These are phyloP conservation scores for Drosophila mercatorum DNA, from an alignment of 2,888 invertebrate genomes.

Conservation along the genomic window DNA sequence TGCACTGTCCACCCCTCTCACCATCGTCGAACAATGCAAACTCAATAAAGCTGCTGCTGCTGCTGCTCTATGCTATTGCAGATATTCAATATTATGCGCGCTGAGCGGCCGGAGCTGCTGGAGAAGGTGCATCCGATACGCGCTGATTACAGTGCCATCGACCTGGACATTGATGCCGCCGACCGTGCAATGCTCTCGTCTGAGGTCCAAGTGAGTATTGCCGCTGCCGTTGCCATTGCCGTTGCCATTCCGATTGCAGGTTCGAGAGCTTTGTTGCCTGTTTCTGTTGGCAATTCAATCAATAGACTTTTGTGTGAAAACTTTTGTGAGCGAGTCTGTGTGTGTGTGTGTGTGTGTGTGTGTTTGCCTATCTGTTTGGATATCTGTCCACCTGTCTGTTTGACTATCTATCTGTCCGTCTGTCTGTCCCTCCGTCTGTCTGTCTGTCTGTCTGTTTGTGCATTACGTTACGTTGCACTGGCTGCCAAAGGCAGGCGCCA, in stretches of 20 bases:
- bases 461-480: conserved; percentile 66
- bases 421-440: conserved; percentile 1
- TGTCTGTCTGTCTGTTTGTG: conserved; percentile 27
- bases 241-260: conserved; percentile 26
- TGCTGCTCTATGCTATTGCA: conserved; percentile 60
- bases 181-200: conserved; percentile 85
- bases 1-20: not conserved
- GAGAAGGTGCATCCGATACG: conserved; percentile 87
- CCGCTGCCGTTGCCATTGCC: conserved; percentile 19
- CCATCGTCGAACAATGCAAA: conserved; percentile 37
- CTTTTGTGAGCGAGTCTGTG: conserved; percentile 43
- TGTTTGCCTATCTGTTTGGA: conserved; percentile 10
- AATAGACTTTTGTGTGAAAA: conserved; percentile 73
- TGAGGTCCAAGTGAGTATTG: conserved; percentile 86
- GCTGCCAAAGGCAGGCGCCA: conserved; percentile 69
- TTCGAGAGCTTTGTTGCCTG: conserved; percentile 18
- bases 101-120: conserved; percentile 84
- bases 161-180: conserved; percentile 84
- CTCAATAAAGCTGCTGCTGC: conserved; percentile 18
- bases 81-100: conserved; percentile 86
- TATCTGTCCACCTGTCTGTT: conserved; percentile 25
- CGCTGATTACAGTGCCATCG: conserved; percentile 85
- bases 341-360: conserved; percentile 16
- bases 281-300: conserved; percentile 73
- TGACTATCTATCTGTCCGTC: conserved; percentile 24